phyloP scores from a whole-genome alignment of 2,888 invertebrate genomes.

The Autographa pulchrina region DNA sequence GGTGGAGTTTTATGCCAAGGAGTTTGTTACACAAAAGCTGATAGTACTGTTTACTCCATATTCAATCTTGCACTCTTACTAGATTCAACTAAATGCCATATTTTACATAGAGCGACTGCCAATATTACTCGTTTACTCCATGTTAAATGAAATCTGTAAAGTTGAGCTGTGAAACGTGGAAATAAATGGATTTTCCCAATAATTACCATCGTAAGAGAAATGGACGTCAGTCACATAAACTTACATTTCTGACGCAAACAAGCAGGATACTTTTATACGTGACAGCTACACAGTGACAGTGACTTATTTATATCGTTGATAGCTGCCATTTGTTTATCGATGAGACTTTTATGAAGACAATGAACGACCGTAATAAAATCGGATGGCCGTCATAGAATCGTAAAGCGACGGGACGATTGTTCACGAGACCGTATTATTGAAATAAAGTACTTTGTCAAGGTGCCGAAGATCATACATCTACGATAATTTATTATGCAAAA shows the following conservation, averaged over 20 bases:
- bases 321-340: slow-evolving; percentile 38
- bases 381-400: slow-evolving; percentile 29
- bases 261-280: slow-evolving; percentile 6
- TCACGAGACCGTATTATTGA: slow-evolving; percentile 11
- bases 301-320: slow-evolving; percentile 26
- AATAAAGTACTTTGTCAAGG: slow-evolving; percentile 9
- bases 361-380: slow-evolving; percentile 41
- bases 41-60: too few species aligned
- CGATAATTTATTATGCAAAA: background rate
- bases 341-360: slow-evolving; percentile 37
- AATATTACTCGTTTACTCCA: too few species aligned
- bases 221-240: background rate
- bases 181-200: too few species aligned
- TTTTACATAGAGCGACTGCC: too few species aligned
- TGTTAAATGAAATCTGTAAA: too few species aligned
- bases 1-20: too few species aligned
- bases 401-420: slow-evolving; percentile 12
- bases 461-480: background rate
- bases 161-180: too few species aligned
- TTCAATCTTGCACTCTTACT: too few species aligned
- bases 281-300: too few species aligned
- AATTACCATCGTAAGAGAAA: background rate
- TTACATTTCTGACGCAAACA: background rate
- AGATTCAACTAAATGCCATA: too few species aligned
- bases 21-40: too few species aligned